Conservation (phyloP, 2,888 invertebrate genomes). For the Campoplex nolae region DNA sequence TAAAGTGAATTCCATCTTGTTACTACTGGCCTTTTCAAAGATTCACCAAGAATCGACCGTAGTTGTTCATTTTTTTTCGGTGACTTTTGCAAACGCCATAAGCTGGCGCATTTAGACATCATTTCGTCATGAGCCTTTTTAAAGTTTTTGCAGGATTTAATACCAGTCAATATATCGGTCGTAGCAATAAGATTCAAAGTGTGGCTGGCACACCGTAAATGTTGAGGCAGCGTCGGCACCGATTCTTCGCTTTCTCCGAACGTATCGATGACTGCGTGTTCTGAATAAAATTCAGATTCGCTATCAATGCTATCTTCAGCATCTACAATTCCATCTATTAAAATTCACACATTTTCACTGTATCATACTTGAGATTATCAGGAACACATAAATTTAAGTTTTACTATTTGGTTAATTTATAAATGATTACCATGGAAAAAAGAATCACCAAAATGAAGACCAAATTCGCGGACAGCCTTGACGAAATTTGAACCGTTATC, state of each 20-base stretch:
- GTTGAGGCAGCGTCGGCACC: slow-evolving; percentile 31
- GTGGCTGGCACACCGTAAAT: slow-evolving; percentile 18
- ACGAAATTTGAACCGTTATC: too few species aligned
- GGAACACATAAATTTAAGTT: too few species aligned
- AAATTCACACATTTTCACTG: neutral
- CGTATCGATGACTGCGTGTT: neutral
- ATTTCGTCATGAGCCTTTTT: slow-evolving; percentile 10
- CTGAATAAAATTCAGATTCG: neutral
- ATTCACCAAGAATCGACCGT: slow-evolving; percentile 23
- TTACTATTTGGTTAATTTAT: too few species aligned
- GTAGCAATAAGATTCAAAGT: too few species aligned
- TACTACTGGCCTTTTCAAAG: slow-evolving; percentile 48
- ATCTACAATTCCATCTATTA: neutral
- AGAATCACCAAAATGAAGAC: too few species aligned
- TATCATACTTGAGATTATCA: neutral
- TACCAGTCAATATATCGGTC: slow-evolving; percentile 23
- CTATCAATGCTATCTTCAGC: neutral
- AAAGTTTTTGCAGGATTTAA: slow-evolving; percentile 13
- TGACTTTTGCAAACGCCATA: slow-evolving; percentile 35
- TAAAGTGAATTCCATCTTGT: slow-evolving; percentile 56
- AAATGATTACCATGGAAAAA: too few species aligned
- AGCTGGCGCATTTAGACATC: slow-evolving; percentile 10
- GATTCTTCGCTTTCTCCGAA: too few species aligned
- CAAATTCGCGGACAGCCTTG: too few species aligned
- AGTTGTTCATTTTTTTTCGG: slow-evolving; percentile 44